Evolutionary conservation across 1,140 invertebrate species (phyloP).

Genomic region (Polypedilum pembai): DNA sequence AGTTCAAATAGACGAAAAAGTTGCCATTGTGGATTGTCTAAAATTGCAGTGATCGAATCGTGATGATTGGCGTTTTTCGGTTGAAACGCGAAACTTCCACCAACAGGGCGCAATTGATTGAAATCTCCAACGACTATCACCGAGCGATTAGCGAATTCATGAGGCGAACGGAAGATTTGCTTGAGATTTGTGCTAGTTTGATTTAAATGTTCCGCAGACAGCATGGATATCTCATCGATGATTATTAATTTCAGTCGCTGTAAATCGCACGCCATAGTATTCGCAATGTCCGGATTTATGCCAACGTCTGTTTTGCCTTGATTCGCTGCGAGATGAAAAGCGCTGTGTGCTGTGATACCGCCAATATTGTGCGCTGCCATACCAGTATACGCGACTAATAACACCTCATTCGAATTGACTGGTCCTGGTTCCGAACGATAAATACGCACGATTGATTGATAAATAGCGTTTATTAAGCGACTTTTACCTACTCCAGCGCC

Average conservation of each 20-base stretch:
- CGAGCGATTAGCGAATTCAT: constrained; percentile 34
- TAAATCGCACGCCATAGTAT: constrained; percentile 29
- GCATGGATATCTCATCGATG: constrained; percentile 42
- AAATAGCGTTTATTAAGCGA: background rate
- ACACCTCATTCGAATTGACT: background rate
- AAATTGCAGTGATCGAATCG: background rate
- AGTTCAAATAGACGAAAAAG: constrained; percentile 32
- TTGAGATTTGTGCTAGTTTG: constrained; percentile 36
- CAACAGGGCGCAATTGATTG: constrained; percentile 31
- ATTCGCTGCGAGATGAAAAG: background rate
- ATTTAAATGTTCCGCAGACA: constrained; percentile 33
- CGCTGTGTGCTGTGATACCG: background rate
- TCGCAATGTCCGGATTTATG: background rate
- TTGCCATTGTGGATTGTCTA: constrained; percentile 29
- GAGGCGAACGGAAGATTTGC: constrained; percentile 35
- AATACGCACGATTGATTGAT: background rate
- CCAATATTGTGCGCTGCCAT: no score
- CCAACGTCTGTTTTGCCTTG: background rate
- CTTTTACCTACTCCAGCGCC: background rate
- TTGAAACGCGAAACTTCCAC: constrained; percentile 29
- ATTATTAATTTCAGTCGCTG: constrained; percentile 36
- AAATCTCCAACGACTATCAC: constrained; percentile 31
- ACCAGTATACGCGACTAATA: background rate
- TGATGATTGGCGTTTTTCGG: background rate
- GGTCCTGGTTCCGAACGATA: background rate